These are phyloP conservation scores for Heliothis peltigera DNA, from an alignment of 2,888 invertebrate species.

Conservation along the genomic window DNA sequence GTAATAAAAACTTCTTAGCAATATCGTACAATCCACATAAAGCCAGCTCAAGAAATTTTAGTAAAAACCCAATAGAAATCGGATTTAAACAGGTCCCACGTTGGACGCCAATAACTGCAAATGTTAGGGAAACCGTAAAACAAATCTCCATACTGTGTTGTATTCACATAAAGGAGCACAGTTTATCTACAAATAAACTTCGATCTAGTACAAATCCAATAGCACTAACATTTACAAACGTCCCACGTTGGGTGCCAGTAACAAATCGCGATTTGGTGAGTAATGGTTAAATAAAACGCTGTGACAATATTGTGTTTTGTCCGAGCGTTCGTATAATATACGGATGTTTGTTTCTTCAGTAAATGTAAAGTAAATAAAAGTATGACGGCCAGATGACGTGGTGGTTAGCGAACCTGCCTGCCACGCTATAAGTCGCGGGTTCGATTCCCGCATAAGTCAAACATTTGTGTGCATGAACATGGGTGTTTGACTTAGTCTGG, in stretches of 20 bases:
- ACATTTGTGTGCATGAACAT: too few species aligned
- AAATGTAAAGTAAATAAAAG: too few species aligned
- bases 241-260: slow-evolving; percentile 52
- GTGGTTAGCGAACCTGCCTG: too few species aligned
- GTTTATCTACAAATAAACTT: slow-evolving; percentile 11
- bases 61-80: slow-evolving; percentile 18
- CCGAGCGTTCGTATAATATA: slow-evolving; percentile 1
- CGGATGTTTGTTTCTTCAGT: slow-evolving; percentile 1
- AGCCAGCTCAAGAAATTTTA: too few species aligned
- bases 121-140: not conserved
- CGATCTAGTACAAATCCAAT: slow-evolving; percentile 9
- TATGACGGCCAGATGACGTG: too few species aligned
- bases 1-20: not conserved
- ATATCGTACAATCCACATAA: not conserved
- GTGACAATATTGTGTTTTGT: slow-evolving; percentile 12
- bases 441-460: too few species aligned
- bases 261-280: not conserved
- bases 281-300: slow-evolving; percentile 1
- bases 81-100: slow-evolving; percentile 49
- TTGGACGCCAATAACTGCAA: slow-evolving; percentile 43
- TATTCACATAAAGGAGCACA: slow-evolving; percentile 1
- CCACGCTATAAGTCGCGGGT: too few species aligned
- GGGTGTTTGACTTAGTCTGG: too few species aligned
- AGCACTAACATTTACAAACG: slow-evolving; percentile 39
- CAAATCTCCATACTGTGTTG: slow-evolving; percentile 9